Evolutionary conservation across 2,797 vertebrate genomes (phyloP).

Genomic region (Anguilla marmorata): DNA sequence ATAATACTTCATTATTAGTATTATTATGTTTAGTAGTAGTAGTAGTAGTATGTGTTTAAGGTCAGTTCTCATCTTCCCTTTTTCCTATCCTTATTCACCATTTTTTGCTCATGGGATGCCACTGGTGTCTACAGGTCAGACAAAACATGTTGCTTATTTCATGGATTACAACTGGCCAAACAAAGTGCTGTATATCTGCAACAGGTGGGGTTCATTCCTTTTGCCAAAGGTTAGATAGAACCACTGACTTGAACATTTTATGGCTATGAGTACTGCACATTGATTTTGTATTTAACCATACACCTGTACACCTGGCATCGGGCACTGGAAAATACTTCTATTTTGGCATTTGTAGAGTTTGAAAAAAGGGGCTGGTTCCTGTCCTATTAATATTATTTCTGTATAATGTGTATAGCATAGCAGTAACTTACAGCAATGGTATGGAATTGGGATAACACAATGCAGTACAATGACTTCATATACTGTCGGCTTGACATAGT

Average conservation of each 20-base stretch:
- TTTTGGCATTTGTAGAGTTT: conserved; percentile 10
- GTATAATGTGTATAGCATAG: background rate
- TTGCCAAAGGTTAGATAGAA: conserved; percentile 22
- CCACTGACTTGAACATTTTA: background rate
- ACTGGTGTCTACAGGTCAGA: background rate
- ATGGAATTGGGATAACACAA: background rate
- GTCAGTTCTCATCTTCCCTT: background rate
- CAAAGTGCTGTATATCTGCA: background rate
- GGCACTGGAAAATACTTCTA: background rate
- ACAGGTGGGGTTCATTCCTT: conserved; percentile 10
- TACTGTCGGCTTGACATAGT: background rate
- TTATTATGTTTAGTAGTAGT: background rate
- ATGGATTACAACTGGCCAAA: background rate
- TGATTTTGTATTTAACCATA: background rate
- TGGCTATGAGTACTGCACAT: background rate
- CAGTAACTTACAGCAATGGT: background rate
- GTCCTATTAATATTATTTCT: conserved; percentile 15
- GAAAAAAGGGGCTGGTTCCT: background rate
- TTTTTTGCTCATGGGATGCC: background rate
- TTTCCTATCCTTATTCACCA: background rate
- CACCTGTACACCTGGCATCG: background rate
- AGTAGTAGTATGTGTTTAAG: background rate
- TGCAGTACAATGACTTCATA: conserved; percentile 19
- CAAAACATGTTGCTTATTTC: background rate
- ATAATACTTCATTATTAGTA: background rate